Percentiles rank a stretch among this genome's conserved stretches.
These are phyloP conservation scores for Aphidoletes aphidimyza DNA, from an alignment of 2,888 invertebrate genomes.

Conservation along the genomic window DNA sequence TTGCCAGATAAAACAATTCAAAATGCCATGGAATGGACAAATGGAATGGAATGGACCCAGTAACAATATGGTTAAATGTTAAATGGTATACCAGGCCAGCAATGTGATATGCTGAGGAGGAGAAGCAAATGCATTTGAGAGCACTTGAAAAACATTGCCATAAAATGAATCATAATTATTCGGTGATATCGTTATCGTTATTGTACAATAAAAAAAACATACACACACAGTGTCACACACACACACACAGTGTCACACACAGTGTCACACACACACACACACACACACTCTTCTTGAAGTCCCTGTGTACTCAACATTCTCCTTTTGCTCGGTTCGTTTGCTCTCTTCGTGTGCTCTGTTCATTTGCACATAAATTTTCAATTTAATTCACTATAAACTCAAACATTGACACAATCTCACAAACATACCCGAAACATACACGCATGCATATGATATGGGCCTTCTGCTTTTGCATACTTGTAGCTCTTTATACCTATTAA, in stretches of 20 bases:
- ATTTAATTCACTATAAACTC: not conserved
- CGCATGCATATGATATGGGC: not conserved
- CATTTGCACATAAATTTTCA: not conserved
- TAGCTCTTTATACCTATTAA: not conserved
- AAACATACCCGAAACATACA: not conserved
- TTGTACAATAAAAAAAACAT: not conserved
- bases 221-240: too few species aligned
- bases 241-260: too few species aligned
- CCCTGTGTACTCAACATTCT: not conserved
- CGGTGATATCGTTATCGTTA: not conserved
- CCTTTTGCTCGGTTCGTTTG: not conserved
- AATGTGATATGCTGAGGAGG: too few species aligned
- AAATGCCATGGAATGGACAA: too few species aligned
- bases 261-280: too few species aligned
- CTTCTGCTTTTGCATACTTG: too few species aligned
- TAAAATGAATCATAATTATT: not conserved
- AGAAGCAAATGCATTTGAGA: too few species aligned
- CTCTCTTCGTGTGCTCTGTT: not conserved
- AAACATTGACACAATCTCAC: not conserved
- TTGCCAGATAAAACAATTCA: not conserved
- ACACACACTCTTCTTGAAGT: too few species aligned
- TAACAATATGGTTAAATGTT: too few species aligned
- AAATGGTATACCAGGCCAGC: too few species aligned
- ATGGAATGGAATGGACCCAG: too few species aligned
- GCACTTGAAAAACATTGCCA: not conserved